Base-by-base conservation (phyloP, 2,113 vertebrate genomes). In the Condylura cristata region DNA sequence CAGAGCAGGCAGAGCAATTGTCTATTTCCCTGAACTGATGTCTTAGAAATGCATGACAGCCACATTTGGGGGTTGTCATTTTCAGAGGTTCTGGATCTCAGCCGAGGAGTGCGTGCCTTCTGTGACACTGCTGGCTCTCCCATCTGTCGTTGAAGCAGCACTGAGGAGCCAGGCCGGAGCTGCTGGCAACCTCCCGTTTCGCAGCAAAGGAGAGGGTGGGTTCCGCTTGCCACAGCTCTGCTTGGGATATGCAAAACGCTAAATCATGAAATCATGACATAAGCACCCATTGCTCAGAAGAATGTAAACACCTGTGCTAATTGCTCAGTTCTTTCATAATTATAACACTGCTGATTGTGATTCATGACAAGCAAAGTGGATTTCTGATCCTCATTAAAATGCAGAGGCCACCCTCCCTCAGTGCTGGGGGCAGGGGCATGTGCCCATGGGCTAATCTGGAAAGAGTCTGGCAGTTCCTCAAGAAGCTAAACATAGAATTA, bases 11-110 rank as follows among this genome's bases (percentile, higher is more conserved):
- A 32, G n/a, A 83, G 76, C 16, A 44, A 60, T 94, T 61, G 74
- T 56, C 70, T 79, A 2, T 79, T 70, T 92, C 51, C 63, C 76
- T 20, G 86, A 87, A 95, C 63, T 61, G 58, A 37, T 79, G 85
- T 89, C 89, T 86, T 44, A 72, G 79, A 93, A 81, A 9, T 85
- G 85, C n/a, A 89, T 24, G 78, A 34, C 24, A 51, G 51, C 39
- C 28, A 22, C 1, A 0, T 24, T 60, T 41, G 41, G n/a, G 61
- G 53, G 37, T 89, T 92, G 79, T 89, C 53, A 58, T 95, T 94
- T 91, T 91, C 91, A 76, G 22, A 92, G 79, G 70, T 56, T 76
- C 46, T n/a, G 34, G n/a, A 58, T 66, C 75, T 51, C 8, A 78
- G 60, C 34, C 39, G 26, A 74, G 61, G 89, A 66, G 61, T 46